Evolutionary conservation across 2,113 vertebrate species (phyloP).

Genomic region (Rhagologus leucostigma): DNA sequence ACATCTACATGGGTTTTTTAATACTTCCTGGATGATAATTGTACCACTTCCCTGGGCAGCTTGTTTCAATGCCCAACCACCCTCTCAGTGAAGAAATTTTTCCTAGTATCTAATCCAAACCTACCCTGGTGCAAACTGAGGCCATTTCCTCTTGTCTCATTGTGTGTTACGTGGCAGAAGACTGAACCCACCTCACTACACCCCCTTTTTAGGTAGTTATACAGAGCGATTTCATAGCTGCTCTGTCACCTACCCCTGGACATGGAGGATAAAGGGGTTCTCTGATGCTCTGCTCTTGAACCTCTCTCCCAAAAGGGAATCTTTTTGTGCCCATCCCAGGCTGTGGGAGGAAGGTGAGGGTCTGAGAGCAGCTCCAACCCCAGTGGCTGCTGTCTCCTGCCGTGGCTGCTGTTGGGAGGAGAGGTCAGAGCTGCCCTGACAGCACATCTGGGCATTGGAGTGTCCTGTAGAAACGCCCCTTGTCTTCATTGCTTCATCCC

Average conservation of each 20-base stretch:
- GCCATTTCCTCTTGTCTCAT: neutral
- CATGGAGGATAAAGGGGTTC: accelerated
- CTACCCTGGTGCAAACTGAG: neutral
- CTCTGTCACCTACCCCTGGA: accelerated
- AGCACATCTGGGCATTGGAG: neutral
- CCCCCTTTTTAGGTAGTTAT: neutral
- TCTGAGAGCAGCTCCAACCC: neutral
- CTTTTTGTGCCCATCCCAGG: accelerated
- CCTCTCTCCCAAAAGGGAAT: neutral
- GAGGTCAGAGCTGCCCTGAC: accelerated
- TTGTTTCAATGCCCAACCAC: neutral
- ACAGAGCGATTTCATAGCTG: neutral
- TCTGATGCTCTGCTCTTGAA: accelerated
- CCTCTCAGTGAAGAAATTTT: neutral
- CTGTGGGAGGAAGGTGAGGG: neutral
- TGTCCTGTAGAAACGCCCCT: accelerated
- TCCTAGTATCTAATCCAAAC: neutral
- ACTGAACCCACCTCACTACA: neutral
- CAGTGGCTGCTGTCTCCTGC: neutral
- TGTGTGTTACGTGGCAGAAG: neutral
- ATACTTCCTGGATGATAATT: neutral
- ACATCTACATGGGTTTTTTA: neutral
- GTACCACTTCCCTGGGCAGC: neutral
- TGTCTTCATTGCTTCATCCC: neutral
- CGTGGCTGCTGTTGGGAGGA: neutral